phyloP scores from a whole-genome alignment of 2,797 vertebrate genomes.

The Galago senegalensis region DNA sequence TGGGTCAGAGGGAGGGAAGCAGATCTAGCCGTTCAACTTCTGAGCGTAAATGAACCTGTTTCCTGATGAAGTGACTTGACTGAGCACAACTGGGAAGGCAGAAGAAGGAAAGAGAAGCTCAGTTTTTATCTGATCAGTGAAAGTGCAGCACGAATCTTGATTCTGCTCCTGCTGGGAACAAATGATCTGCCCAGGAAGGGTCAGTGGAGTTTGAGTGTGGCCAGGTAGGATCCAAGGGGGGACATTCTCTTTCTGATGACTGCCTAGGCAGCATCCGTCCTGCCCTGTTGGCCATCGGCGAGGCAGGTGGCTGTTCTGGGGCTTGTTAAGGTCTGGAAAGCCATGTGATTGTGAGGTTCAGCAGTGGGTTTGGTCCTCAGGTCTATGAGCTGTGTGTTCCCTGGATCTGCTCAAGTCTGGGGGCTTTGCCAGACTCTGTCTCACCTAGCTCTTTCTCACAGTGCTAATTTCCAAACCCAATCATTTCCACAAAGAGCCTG shows the following conservation, averaged over 20 bases:
- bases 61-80: not conserved
- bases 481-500: constrained; percentile 75
- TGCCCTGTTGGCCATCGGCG: not conserved
- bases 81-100: not conserved
- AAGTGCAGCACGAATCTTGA: not conserved
- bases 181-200: not conserved
- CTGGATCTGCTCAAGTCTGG: constrained; percentile 51
- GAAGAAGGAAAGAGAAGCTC: not conserved
- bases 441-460: constrained; percentile 72
- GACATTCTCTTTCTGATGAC: not conserved
- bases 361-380: not conserved
- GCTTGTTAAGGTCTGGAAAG: not conserved
- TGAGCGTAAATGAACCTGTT: not conserved
- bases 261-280: no score
- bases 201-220: not conserved
- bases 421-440: constrained; percentile 68
- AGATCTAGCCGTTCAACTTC: not conserved
- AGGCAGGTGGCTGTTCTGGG: not conserved
- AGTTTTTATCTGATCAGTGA: not conserved
- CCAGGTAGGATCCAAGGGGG: not conserved
- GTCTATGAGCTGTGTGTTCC: not conserved
- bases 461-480: constrained; percentile 70
- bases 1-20: not conserved
- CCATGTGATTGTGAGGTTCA: not conserved
- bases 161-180: not conserved